These are phyloP conservation scores for Bembecia ichneumoniformis DNA, from an alignment of 2,888 invertebrate species.

Conservation along the genomic window DNA sequence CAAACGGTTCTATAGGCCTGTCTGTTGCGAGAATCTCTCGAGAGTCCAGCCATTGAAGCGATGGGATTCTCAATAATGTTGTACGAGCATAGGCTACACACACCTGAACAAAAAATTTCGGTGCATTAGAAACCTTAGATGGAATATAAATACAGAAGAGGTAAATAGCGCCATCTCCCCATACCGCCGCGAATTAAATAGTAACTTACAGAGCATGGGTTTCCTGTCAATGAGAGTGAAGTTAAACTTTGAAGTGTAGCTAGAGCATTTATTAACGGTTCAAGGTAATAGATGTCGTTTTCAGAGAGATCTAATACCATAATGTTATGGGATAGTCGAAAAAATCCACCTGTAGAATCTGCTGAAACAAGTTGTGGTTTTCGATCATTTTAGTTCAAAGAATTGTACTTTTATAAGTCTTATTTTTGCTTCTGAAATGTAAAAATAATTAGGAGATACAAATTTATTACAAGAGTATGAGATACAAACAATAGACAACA, in stretches of 20 bases:
- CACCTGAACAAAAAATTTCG: conserved; percentile 32
- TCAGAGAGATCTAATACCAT: conserved; percentile 67
- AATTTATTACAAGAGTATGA: no score
- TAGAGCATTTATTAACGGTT: conserved; percentile 45
- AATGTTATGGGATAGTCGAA: conserved; percentile 28
- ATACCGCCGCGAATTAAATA: conserved; percentile 5
- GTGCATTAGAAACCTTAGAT: background rate
- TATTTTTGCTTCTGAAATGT: no score
- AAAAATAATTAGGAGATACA: no score
- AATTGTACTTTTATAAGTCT: no score
- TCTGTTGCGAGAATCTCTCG: conserved; percentile 50
- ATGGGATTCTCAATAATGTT: conserved; percentile 43
- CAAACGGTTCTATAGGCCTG: conserved; percentile 25
- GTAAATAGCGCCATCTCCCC: conserved; percentile 31
- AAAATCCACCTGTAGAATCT: conserved; percentile 16
- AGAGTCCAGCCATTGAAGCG: conserved; percentile 64
- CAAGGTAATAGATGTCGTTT: conserved; percentile 71
- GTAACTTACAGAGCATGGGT: conserved; percentile 69
- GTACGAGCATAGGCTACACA: conserved; percentile 57
- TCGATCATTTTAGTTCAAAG: no score
- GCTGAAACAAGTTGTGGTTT: background rate
- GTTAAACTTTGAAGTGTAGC: conserved; percentile 39
- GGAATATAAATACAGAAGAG: background rate
- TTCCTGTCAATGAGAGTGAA: conserved; percentile 67
- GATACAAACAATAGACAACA: no score